These are phyloP conservation scores for Vespertilio murinus DNA, from an alignment of 2,797 vertebrate genomes.

Conservation along the genomic window DNA sequence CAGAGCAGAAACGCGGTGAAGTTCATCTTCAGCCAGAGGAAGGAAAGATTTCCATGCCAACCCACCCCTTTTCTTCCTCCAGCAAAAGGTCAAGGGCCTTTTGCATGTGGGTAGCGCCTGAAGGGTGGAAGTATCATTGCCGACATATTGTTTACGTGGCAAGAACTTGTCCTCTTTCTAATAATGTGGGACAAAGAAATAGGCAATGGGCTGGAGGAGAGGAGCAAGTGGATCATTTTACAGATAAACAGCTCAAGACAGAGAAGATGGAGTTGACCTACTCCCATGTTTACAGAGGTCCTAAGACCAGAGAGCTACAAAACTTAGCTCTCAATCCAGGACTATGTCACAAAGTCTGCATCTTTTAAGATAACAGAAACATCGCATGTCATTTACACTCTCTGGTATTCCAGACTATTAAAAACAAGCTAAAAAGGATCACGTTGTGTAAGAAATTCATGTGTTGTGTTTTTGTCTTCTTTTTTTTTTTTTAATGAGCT, in stretches of 20 bases:
- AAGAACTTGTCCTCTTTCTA: not conserved
- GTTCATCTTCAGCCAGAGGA: constrained; percentile 9
- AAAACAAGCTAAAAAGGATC: not conserved
- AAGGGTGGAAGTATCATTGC: not conserved
- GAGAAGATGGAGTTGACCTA: not conserved
- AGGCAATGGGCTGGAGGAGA: not conserved
- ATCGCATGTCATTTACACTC: not conserved
- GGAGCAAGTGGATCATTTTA: not conserved
- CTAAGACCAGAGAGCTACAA: not conserved
- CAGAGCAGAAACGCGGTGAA: not conserved
- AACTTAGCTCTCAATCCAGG: not conserved
- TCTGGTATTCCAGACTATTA: not conserved
- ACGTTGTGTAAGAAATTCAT: not conserved
- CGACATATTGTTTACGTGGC: not conserved
- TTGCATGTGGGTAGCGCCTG: not conserved
- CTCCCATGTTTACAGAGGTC: not conserved
- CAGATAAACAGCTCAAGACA: not conserved
- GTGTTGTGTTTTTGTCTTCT: too few relatives aligned
- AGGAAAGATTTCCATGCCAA: not conserved
- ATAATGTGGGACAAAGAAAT: not conserved
- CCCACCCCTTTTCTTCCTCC: not conserved
- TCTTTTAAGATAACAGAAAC: not conserved
- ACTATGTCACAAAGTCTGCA: not conserved
- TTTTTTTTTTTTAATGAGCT: not conserved
- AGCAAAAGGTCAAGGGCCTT: not conserved